Evolutionary conservation across 2,113 vertebrate species (phyloP).

Genomic region (Lates calcarifer): DNA sequence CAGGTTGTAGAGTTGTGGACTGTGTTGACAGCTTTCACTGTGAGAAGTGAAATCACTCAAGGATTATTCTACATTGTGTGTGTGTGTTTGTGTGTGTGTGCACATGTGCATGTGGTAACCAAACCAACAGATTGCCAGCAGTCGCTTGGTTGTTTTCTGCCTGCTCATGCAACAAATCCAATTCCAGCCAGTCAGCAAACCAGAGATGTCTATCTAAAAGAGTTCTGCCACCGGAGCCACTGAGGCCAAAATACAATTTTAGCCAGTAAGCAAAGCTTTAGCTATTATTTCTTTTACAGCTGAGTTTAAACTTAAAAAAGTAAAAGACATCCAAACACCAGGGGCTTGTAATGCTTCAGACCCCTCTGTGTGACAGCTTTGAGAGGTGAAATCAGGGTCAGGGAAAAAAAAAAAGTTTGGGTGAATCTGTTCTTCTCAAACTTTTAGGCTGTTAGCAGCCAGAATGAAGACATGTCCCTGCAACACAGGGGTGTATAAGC

Average conservation of each 20-base stretch:
- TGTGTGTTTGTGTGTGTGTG: constrained; percentile 7
- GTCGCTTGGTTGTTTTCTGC: constrained; percentile 72
- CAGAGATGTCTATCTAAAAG: constrained; percentile 71
- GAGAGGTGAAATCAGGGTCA: not conserved
- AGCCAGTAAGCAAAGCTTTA: constrained; percentile 42
- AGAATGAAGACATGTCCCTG: not conserved
- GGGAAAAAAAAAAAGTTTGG: not conserved
- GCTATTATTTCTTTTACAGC: constrained; percentile 45
- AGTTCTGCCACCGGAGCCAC: constrained; percentile 57
- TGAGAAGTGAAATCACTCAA: constrained; percentile 57
- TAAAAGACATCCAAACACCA: constrained; percentile 25
- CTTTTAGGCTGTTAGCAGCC: not conserved
- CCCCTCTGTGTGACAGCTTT: not conserved
- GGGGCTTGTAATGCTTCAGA: constrained; percentile 1
- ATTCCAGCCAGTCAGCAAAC: constrained; percentile 72
- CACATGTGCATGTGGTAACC: constrained; percentile 54
- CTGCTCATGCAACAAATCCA: constrained; percentile 79
- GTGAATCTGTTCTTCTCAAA: not conserved
- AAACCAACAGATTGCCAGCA: constrained; percentile 70
- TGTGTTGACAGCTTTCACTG: constrained; percentile 65
- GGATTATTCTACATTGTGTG: constrained; percentile 37
- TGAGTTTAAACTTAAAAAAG: constrained; percentile 23
- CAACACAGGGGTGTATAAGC: not conserved
- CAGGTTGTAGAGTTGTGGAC: constrained; percentile 55
- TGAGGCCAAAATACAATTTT: constrained; percentile 61